Conservation (phyloP, 2,113 vertebrate genomes). For the Steatornis caripensis region DNA sequence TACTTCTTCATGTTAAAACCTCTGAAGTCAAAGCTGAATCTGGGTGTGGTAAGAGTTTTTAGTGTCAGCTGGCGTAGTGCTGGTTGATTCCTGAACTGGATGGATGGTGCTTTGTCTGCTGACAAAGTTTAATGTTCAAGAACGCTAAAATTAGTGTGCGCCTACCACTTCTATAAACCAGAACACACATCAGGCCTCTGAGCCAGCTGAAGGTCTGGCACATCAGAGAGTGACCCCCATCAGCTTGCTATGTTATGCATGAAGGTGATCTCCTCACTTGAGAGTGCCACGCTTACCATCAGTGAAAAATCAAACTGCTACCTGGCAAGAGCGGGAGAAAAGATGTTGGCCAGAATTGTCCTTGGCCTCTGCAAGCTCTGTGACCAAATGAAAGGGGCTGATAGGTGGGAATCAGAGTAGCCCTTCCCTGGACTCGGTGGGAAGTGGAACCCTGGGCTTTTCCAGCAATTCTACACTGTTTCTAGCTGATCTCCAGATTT, state of each 20-base stretch:
- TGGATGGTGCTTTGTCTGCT: background rate
- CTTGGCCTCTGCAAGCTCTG: background rate
- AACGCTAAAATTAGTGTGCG: background rate
- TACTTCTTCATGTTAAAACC: background rate
- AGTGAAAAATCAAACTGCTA: background rate
- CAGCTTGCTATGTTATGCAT: background rate
- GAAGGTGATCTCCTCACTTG: background rate
- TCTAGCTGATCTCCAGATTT: background rate
- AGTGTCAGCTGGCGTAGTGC: background rate
- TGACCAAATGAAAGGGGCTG: background rate
- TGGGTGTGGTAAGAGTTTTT: background rate
- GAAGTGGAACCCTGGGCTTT: background rate
- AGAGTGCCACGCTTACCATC: background rate
- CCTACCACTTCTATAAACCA: background rate
- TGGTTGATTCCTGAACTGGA: background rate
- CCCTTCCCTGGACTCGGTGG: background rate
- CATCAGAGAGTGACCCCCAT: background rate
- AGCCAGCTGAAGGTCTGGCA: background rate
- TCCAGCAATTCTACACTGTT: background rate
- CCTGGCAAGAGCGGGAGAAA: background rate
- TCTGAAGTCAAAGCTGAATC: background rate
- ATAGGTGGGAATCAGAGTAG: background rate
- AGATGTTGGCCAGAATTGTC: background rate
- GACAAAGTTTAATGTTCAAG: background rate
- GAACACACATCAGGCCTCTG: background rate